A percentile compares a stretch with the other conserved stretches of the same genome.
These are phyloP conservation scores for Amblyraja radiata DNA, from an alignment of 2,797 vertebrate genomes.

Conservation along the genomic window DNA sequence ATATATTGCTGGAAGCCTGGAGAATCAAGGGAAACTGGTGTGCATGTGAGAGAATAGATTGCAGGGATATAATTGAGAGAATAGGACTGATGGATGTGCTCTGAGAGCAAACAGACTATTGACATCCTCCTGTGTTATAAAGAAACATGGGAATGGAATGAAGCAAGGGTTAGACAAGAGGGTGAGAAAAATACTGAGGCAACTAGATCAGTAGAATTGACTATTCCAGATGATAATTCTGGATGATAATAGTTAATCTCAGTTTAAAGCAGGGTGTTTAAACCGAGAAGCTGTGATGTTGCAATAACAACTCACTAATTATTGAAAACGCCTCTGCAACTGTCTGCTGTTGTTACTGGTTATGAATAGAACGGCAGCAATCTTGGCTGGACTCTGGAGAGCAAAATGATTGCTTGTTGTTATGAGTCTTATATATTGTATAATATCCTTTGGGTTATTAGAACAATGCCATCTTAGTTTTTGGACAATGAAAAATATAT, in stretches of 20 bases:
- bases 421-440: neutral
- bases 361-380: neutral
- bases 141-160: neutral
- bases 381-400: neutral
- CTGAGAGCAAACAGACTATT: too few relatives aligned
- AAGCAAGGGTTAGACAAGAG: neutral
- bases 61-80: too few relatives aligned
- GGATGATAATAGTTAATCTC: neutral
- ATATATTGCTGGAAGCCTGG: too few relatives aligned
- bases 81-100: too few relatives aligned
- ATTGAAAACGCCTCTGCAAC: neutral
- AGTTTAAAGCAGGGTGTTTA: neutral
- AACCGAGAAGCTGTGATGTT: neutral
- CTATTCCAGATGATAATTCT: neutral
- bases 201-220: neutral
- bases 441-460: neutral
- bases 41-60: too few relatives aligned
- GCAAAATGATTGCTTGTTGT: neutral
- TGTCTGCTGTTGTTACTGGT: neutral
- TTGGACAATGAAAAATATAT: neutral
- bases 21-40: too few relatives aligned
- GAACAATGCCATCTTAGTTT: neutral
- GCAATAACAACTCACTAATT: neutral
- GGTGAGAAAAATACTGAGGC: neutral
- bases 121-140: too few relatives aligned